Base-by-base conservation (phyloP, 2,797 vertebrate genomes). In the Coregonus ussuriensis region DNA sequence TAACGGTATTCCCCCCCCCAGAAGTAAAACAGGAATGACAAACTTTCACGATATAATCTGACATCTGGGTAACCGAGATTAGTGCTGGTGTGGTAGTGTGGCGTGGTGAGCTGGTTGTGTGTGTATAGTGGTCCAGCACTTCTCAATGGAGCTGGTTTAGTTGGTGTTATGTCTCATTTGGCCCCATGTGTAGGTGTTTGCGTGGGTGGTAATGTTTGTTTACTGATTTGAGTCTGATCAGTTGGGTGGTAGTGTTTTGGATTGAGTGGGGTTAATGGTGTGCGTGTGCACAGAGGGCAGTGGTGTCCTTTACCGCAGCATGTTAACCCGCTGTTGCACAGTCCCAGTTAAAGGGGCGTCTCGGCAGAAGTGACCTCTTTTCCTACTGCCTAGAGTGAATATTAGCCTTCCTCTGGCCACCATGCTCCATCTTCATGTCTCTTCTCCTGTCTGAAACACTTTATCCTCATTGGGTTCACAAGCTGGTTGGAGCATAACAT, bases 281-380 rank as follows among this genome's bases (percentile, higher is more conserved):
- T 62, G 54, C 21, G 4, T 4, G 14, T 41, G 18, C 52, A 33
- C 33, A 51, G 72, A 72, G 79, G 73, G 79, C 79, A 78, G 68
- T 4, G 6, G 29, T 33, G 75, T 65, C 75, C 69, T 21, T 37
- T 21, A 21, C 67, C 52, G 51, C 37, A 71, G 78, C 79, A 81
- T 74, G 79, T 84, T 85, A 71, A 81, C 76, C 69, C 56, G 47
- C 74, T 77, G 77, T 81, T 56, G 79, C 77, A 78, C 63, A 6
- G 54, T 11, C 41, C 75, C 67, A 72, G 77, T 83, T 80, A 84
- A 86, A 72, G 72, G 71, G 70, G 67, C 35, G 25, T 14, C 77
- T 76, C 76, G 0, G 13, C 11, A 75, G 33, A 78, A 77, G 75
- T 81, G 79, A 65, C 56, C 35, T 74, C 71, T 51, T 77, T 74